Evolutionary conservation across 1,140 invertebrate genomes (phyloP).

Genomic region (Zaprionus taronus): DNA sequence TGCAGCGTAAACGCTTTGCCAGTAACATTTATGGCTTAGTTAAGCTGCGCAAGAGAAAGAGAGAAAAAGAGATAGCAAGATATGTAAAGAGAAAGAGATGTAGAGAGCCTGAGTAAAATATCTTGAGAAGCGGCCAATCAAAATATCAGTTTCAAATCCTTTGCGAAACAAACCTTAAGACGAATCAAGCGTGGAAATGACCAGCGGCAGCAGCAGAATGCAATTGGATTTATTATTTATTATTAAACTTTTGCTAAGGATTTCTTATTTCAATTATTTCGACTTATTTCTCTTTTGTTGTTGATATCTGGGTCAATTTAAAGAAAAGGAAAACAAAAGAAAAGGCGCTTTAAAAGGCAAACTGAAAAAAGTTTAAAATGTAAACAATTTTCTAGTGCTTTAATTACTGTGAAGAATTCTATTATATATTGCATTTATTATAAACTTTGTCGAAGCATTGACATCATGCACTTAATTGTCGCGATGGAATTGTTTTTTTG

Average conservation of each 20-base stretch:
- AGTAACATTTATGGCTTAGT: conserved; percentile 36
- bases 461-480: conserved; percentile 24
- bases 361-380: too few species aligned
- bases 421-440: not conserved
- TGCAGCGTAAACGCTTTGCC: conserved; percentile 34
- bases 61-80: too few species aligned
- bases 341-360: not conserved
- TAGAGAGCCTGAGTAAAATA: not conserved
- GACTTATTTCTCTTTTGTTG: not conserved
- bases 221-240: conserved; percentile 1
- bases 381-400: not conserved
- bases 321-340: not conserved
- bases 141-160: conserved; percentile 39
- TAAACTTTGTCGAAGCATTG: conserved; percentile 1
- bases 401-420: not conserved
- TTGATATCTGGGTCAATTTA: not conserved
- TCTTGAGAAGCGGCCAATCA: conserved; percentile 14
- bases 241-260: not conserved
- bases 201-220: not conserved
- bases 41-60: conserved; percentile 14
- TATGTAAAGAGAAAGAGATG: too few species aligned
- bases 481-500: not conserved
- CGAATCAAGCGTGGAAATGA: not conserved
- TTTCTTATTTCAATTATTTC: not conserved
- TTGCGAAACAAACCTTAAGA: not conserved